Conservation (phyloP, 2,888 invertebrate species). For the Spilosoma lubricipeda region DNA sequence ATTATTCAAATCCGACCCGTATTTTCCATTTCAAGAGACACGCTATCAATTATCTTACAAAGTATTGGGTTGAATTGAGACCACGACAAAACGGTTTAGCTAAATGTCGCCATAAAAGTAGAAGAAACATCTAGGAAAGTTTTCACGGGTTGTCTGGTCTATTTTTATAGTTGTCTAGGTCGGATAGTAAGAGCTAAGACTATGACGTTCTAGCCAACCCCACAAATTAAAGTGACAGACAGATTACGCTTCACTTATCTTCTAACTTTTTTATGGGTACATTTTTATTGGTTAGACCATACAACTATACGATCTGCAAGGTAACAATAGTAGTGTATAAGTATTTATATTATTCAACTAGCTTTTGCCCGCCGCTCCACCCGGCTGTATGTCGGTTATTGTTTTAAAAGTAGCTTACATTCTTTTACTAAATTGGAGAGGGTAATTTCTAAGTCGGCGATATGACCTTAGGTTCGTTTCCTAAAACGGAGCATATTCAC, state of each 20-base stretch:
- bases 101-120: constrained; percentile 21
- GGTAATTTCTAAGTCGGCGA: background rate
- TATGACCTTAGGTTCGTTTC: background rate
- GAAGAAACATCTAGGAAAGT: constrained; percentile 34
- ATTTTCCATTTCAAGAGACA: background rate
- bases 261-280: background rate
- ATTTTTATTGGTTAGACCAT: background rate
- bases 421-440: no score
- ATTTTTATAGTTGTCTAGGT: constrained; percentile 37
- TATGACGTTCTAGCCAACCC: constrained; percentile 22
- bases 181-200: constrained; percentile 19
- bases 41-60: constrained; percentile 12
- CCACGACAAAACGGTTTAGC: constrained; percentile 15
- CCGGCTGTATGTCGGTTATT: no score
- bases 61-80: constrained; percentile 28
- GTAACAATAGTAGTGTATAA: background rate
- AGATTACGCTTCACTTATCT: constrained; percentile 19
- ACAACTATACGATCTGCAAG: background rate
- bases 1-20: background rate
- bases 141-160: constrained; percentile 26
- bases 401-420: no score
- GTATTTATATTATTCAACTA: background rate
- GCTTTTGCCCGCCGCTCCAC: no score
- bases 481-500: background rate
- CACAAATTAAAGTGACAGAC: constrained; percentile 7